These are phyloP conservation scores for Borostomias antarcticus DNA, from an alignment of 2,797 vertebrate genomes.

Conservation along the genomic window DNA sequence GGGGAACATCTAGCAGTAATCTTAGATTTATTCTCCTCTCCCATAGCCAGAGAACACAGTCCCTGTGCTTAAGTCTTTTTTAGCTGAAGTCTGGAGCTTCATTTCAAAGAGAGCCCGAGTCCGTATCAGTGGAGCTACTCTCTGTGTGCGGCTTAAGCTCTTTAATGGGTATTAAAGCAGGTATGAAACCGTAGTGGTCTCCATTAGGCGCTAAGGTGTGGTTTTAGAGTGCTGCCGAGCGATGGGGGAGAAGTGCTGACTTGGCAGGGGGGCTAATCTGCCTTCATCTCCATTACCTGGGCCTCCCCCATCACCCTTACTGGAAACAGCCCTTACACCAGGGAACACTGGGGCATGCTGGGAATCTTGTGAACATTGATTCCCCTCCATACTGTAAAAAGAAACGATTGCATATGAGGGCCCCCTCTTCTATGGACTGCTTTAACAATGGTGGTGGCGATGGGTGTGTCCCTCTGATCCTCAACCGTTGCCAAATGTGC, in stretches of 20 bases:
- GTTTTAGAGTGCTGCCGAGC: constrained; percentile 73
- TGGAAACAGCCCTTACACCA: constrained; percentile 55
- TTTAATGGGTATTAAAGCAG: constrained; percentile 57
- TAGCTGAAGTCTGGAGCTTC: constrained; percentile 14
- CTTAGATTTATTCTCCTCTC: background rate
- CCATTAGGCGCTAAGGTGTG: constrained; percentile 69
- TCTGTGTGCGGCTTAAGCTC: constrained; percentile 35
- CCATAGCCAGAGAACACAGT: constrained; percentile 3
- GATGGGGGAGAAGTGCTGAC: constrained; percentile 69
- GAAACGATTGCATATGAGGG: constrained; percentile 69
- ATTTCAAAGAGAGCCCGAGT: constrained; percentile 22
- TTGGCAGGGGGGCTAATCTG: constrained; percentile 67
- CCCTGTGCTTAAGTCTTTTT: constrained; percentile 2
- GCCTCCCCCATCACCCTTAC: constrained; percentile 56
- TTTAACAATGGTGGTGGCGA: constrained; percentile 35
- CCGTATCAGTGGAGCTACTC: constrained; percentile 18
- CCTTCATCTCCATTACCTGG: constrained; percentile 70
- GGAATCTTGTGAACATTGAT: constrained; percentile 77
- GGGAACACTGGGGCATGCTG: constrained; percentile 53
- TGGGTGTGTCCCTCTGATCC: constrained; percentile 21
- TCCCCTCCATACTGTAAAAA: constrained; percentile 31
- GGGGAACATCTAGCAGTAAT: constrained; percentile 1
- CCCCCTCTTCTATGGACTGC: constrained; percentile 49
- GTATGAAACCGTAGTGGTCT: constrained; percentile 59
- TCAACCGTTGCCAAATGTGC: too few relatives aligned